phyloP scores from a whole-genome alignment of 2,888 invertebrate genomes.

The Hydropsyche betteni region DNA sequence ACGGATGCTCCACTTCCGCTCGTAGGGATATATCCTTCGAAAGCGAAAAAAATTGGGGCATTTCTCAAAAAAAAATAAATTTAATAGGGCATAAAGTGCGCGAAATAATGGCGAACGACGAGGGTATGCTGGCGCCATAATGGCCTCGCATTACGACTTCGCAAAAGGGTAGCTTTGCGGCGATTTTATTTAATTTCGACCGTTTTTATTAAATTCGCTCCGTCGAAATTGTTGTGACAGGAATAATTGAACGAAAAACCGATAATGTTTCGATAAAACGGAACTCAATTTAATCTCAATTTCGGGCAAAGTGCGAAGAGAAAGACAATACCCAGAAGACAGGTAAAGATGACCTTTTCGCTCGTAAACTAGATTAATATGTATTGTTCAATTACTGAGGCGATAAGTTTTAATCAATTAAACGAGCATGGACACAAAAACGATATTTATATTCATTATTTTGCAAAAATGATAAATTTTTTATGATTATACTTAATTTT shows the following conservation, averaged over 20 bases:
- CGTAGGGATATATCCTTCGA: background rate
- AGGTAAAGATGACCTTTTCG: too few relatives aligned
- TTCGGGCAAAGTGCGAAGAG: too few relatives aligned
- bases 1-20: background rate
- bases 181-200: slow-evolving; percentile 14
- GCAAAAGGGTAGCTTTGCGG: slow-evolving; percentile 12
- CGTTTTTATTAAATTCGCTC: slow-evolving; percentile 3
- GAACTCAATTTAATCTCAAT: too few relatives aligned
- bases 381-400: too few relatives aligned
- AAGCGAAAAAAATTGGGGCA: background rate
- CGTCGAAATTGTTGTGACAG: background rate
- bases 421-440: too few relatives aligned
- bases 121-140: background rate
- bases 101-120: slow-evolving; percentile 20
- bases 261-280: too few relatives aligned
- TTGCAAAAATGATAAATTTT: too few relatives aligned
- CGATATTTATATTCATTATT: too few relatives aligned
- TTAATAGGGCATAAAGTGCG: slow-evolving; percentile 22
- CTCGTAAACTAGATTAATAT: too few relatives aligned
- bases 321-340: too few relatives aligned
- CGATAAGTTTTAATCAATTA: too few relatives aligned
- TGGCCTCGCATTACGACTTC: slow-evolving; percentile 13
- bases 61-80: slow-evolving; percentile 7
- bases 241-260: slow-evolving; percentile 6
- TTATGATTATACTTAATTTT: too few relatives aligned